phyloP scores from a whole-genome alignment of 1,140 invertebrate genomes.

The Delia radicum region DNA sequence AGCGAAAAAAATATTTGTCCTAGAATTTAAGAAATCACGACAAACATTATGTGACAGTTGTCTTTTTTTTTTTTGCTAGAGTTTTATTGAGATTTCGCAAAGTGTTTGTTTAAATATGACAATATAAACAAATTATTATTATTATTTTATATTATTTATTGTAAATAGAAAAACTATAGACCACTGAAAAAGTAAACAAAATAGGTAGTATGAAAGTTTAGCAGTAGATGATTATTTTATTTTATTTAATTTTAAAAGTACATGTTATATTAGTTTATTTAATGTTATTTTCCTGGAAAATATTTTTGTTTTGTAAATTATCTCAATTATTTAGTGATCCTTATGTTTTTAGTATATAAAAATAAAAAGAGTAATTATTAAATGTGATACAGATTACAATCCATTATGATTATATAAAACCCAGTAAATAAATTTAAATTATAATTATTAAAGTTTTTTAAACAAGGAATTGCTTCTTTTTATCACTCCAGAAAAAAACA shows the following conservation, averaged over 20 bases:
- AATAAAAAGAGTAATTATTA: background rate
- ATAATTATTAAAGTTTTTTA: background rate
- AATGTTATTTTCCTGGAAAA: background rate
- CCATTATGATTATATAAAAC: background rate
- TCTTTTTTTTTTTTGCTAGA: too few relatives aligned
- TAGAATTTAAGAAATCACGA: too few relatives aligned
- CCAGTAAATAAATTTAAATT: background rate
- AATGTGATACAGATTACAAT: conserved; percentile 1
- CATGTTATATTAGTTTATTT: background rate
- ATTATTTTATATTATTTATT: background rate
- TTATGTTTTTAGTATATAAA: background rate
- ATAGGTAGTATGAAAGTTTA: conserved; percentile 19
- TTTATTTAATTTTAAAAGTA: background rate
- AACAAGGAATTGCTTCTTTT: too few relatives aligned
- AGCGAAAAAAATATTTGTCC: too few relatives aligned
- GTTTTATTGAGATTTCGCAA: too few relatives aligned
- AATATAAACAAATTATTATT: background rate
- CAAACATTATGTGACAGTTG: too few relatives aligned
- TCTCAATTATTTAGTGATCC: background rate
- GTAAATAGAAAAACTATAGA: background rate
- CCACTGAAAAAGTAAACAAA: conserved; percentile 10
- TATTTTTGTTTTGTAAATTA: background rate
- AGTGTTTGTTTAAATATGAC: too few relatives aligned
- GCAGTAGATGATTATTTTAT: conserved; percentile 11
- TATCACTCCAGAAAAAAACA: too few relatives aligned